Evolutionary conservation across 2,888 invertebrate genomes (phyloP), one percentile per base, ranked within the genome.

Genomic region (Entomobrya proxima): DNA sequence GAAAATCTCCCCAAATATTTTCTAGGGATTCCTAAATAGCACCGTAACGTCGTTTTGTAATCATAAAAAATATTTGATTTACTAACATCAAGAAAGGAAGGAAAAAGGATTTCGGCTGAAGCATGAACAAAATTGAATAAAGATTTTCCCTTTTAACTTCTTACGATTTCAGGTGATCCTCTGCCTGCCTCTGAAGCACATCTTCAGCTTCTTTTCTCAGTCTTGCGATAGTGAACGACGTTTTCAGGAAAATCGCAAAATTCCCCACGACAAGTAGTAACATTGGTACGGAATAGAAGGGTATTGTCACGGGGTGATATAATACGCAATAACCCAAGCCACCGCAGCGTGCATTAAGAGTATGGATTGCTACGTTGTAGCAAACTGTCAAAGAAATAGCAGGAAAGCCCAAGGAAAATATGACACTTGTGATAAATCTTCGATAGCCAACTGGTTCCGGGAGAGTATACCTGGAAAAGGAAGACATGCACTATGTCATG

Each of bases 131-230:
- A 61, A 77, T 24, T 13, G 11, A 11, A 18, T 40, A 77, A 35
- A n/a, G n/a, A 5, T n/a, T 74, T 50, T 40, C 64, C 40, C 40
- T 30, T 72, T 69, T 44, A 3, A 27, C 88, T n/a, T n/a, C n/a
- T 81, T 82, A 88, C 88, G 88, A 86, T 24, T 88, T 75, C 11
- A 88, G 30, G 18, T 85, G 79, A 47, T 86, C 88, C 47, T 82
- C 58, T n/a, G 76, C 72, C 30, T 83, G 72, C 5, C 55, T 52
- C 13, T 82, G 78, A 0, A 88, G 72, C 27, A 88, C 75, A 32
- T 86, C 77, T 24, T 69, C 52, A 15, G 86, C 77, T 44, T 87
- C 88, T 27, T 81, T 85, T 72, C 88, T 85, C 61, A 85, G 21
- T 13, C 7, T 55, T 3, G 78, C 35, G 7, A 88, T 88, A 32